Conservation (phyloP, 1,140 invertebrate genomes). For the Drosophila setifemur region DNA sequence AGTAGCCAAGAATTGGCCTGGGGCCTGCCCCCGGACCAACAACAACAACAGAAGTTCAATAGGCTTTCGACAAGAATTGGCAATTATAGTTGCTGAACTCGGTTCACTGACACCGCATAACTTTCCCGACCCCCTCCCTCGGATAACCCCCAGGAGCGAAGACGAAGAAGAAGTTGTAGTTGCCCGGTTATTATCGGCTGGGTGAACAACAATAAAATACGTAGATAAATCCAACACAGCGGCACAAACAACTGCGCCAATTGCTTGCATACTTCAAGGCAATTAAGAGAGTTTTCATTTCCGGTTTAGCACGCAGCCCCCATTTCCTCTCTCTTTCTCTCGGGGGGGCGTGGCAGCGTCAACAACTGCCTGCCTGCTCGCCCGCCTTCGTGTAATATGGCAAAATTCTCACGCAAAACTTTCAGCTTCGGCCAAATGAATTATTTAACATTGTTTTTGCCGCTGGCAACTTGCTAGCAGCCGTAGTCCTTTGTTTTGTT, state of each 20-base stretch:
- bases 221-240: conserved; percentile 33
- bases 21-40: neutral
- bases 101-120: conserved; percentile 52
- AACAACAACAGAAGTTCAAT: conserved; percentile 39
- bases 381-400: conserved; percentile 63
- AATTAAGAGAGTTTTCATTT: conserved; percentile 77
- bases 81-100: conserved; percentile 43
- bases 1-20: neutral
- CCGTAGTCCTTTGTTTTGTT: conserved; percentile 2
- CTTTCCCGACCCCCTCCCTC: conserved; percentile 11
- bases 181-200: conserved; percentile 54
- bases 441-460: conserved; percentile 76
- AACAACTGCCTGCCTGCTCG: conserved; percentile 22
- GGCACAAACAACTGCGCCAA: conserved; percentile 40
- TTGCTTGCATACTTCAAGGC: conserved; percentile 70
- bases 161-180: conserved; percentile 25
- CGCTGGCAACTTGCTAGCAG: conserved; percentile 15
- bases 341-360: conserved; percentile 21
- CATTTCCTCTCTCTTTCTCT: neutral
- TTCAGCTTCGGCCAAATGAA: conserved; percentile 60
- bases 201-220: conserved; percentile 43
- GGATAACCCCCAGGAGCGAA: neutral
- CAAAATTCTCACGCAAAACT: conserved; percentile 74
- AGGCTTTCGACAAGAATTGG: conserved; percentile 42
- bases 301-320: conserved; percentile 67